Evolutionary conservation across 2,113 vertebrate genomes (phyloP), one percentile per base, ranked within the genome.

Genomic region (Arizona elegans): DNA sequence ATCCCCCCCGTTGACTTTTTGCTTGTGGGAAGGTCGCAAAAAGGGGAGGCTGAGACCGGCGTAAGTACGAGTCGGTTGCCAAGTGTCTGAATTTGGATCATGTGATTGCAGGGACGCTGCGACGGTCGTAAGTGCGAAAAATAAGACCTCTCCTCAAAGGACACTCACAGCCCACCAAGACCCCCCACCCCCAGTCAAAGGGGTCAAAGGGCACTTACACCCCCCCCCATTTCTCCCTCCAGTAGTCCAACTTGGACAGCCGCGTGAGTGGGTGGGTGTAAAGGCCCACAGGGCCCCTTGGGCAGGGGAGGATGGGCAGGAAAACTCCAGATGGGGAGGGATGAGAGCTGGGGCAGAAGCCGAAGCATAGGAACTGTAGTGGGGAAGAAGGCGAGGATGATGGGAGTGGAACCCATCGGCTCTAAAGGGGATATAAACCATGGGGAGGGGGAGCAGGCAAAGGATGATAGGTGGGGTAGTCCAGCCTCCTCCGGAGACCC

Each of bases 31-130:
- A 13, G 29, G 12, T 70, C 12, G 5, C n/a, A 70, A 70, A 70
- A 70, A 70, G 29, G 29, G 62, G 62, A 65, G 0, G 26, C 9
- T 12, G 62, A 1, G 3, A 29, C 62, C 10, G 26, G 29, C 26
- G 3, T 65, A 65, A 65, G 26, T 29, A 29, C 1, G 4, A 65
- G 59, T 62, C 10, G 1, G 59, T 26, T 12, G 59, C 24, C 24
- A 26, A 62, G 26, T 1, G 1, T 13, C 29, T 3, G 26, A 65
- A n/a, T n/a, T n/a, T n/a, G 0, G 11, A 62, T 26, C 1, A 1
- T 1, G 11, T 13, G 62, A 65, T 11, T 5, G 4, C 12, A 13
- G 12, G 62, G 29, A 70, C 1, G 1, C 11, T 26, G 24, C 0
- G 59, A 65, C 26, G 11, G 62, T 29, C 26, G 10, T 29, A 29